Percentiles rank a stretch among this genome's conserved stretches.
Evolutionary conservation across 2,797 vertebrate species (phyloP).

Genomic region (Acrocephalus scirpaceus): DNA sequence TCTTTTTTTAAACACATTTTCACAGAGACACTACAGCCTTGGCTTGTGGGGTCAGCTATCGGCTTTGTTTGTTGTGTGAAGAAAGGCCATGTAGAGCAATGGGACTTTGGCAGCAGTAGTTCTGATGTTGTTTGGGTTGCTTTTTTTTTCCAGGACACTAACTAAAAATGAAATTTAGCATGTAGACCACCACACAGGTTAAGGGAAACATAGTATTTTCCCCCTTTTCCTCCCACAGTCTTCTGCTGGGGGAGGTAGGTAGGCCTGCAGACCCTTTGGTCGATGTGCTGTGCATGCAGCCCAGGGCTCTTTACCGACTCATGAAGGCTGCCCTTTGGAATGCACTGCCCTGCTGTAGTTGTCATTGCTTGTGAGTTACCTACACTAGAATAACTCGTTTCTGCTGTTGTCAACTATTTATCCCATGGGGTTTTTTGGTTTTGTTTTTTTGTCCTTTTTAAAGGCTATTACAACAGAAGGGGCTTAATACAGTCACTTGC

Average conservation of each 20-base stretch:
- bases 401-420: background rate
- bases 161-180: background rate
- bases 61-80: background rate
- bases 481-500: background rate
- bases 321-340: background rate
- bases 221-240: background rate
- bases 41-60: background rate
- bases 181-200: background rate
- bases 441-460: background rate
- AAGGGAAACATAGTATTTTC: background rate
- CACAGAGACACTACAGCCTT: accelerated
- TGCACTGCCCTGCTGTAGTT: background rate
- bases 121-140: background rate
- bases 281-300: accelerated
- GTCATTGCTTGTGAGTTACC: background rate
- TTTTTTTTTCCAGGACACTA: background rate
- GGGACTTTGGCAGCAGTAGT: background rate
- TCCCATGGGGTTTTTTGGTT: background rate
- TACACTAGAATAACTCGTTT: background rate
- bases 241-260: background rate
- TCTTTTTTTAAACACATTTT: background rate
- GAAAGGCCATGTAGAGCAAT: background rate
- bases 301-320: background rate
- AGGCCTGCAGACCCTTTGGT: background rate
- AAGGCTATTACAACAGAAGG: background rate